A percentile compares a stretch with the other conserved stretches of the same genome.
These are phyloP conservation scores for Drosophila bocki DNA, from an alignment of 1,140 invertebrate species.

Conservation along the genomic window DNA sequence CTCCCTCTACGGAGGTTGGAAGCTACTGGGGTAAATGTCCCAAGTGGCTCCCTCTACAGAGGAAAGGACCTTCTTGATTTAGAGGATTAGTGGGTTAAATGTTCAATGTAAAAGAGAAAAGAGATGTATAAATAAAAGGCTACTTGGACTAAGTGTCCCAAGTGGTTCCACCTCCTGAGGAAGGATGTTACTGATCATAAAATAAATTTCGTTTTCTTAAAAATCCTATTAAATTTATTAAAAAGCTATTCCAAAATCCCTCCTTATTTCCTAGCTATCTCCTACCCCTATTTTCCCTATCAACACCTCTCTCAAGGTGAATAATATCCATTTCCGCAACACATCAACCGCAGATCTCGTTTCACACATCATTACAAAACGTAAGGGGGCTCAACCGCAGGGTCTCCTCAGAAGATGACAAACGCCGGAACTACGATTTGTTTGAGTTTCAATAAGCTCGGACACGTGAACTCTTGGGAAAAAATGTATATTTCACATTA, in stretches of 20 bases:
- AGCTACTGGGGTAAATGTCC: background rate
- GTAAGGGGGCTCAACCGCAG: slow-evolving; percentile 34
- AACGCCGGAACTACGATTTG: slow-evolving; percentile 74
- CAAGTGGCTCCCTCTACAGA: background rate
- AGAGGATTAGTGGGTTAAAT: no score
- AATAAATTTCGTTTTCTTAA: background rate
- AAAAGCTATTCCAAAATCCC: background rate
- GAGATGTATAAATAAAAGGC: no score
- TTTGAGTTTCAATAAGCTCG: slow-evolving; percentile 68
- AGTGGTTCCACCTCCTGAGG: no score
- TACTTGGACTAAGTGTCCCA: no score
- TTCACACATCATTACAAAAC: slow-evolving; percentile 47
- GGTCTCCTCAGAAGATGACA: slow-evolving; percentile 2
- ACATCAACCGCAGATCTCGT: slow-evolving; percentile 36
- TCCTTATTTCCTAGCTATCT: background rate
- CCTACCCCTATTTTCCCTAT: background rate
- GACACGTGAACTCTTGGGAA: slow-evolving; percentile 59
- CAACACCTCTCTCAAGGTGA: slow-evolving; percentile 18
- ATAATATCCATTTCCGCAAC: slow-evolving; percentile 47
- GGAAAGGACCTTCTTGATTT: background rate
- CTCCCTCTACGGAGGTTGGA: background rate
- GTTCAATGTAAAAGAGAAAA: no score
- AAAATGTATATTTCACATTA: slow-evolving; percentile 76
- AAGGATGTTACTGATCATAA: no score
- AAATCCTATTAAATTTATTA: no score